phyloP scores from a whole-genome alignment of 92 coral and sea anemone species.

The Porites cylindrica region DNA sequence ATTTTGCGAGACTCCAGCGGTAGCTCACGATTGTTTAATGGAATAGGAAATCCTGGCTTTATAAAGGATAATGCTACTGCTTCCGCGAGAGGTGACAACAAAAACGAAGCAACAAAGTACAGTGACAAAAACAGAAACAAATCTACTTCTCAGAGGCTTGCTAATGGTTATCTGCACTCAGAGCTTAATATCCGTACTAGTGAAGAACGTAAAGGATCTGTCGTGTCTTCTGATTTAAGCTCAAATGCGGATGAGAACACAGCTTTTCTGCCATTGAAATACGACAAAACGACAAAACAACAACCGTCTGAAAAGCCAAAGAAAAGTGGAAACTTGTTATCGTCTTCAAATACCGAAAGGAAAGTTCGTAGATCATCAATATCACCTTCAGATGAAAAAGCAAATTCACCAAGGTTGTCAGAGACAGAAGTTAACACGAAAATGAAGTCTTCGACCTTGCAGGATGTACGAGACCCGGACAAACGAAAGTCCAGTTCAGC shows the following conservation, averaged over 20 bases:
- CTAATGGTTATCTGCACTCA: neutral
- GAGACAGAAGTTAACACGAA: neutral
- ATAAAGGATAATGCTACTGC: neutral
- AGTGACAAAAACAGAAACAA: neutral
- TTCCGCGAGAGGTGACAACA: neutral
- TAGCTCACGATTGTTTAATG: neutral
- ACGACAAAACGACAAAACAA: conserved; percentile 12
- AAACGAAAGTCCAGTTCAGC: conserved; percentile 1
- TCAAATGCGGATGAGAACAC: conserved; percentile 2
- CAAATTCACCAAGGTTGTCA: neutral
- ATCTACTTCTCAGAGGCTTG: neutral
- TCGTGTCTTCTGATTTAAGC: conserved; percentile 34
- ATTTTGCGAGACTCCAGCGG: neutral
- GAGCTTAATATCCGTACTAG: neutral
- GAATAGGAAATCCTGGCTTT: conserved; percentile 21
- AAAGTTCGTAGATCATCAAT: conserved; percentile 2
- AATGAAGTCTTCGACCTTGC: neutral
- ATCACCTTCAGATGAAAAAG: neutral
- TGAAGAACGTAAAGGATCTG: conserved; percentile 8
- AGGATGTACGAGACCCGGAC: neutral
- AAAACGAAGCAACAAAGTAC: neutral
- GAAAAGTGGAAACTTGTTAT: conserved; percentile 11
- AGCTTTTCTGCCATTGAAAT: conserved; percentile 10
- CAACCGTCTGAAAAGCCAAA: conserved; percentile 4
- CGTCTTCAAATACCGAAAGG: neutral